Percentiles rank a stretch among this genome's conserved stretches.
phyloP scores from a whole-genome alignment of 2,113 vertebrate species.

The Odocoileus virginianus region DNA sequence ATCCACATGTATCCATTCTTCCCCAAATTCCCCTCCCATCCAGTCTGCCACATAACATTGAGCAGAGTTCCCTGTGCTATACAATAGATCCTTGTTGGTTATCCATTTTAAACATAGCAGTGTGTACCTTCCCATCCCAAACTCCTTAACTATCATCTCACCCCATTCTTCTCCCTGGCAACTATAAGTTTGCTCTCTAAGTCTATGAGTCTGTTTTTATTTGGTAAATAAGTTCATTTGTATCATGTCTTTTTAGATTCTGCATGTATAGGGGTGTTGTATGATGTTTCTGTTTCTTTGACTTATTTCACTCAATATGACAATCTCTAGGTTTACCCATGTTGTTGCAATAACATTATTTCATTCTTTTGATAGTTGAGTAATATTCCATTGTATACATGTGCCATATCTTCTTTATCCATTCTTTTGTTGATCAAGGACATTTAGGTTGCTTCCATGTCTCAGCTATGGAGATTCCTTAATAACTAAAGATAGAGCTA shows the following conservation, averaged over 20 bases:
- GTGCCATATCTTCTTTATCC: background rate
- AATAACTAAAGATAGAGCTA: background rate
- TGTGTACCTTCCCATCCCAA: background rate
- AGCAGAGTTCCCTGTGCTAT: background rate
- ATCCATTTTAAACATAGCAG: background rate
- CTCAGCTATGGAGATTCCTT: background rate
- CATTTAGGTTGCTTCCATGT: background rate
- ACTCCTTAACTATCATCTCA: background rate
- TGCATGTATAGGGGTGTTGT: fast-evolving
- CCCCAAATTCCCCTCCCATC: background rate
- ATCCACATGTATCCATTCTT: background rate
- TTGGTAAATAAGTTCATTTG: background rate
- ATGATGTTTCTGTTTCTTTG: background rate
- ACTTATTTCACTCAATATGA: background rate
- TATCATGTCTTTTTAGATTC: background rate
- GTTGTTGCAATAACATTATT: background rate
- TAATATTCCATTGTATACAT: background rate
- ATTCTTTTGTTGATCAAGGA: background rate
- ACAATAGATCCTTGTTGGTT: background rate
- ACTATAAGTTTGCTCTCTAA: background rate
- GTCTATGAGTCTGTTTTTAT: background rate
- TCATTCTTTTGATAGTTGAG: background rate
- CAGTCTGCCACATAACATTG: background rate
- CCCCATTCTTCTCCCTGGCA: background rate
- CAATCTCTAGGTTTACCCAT: background rate